These are phyloP conservation scores for Montipora cactus DNA, from an alignment of 64 coral and sea anemone species.

Conservation along the genomic window DNA sequence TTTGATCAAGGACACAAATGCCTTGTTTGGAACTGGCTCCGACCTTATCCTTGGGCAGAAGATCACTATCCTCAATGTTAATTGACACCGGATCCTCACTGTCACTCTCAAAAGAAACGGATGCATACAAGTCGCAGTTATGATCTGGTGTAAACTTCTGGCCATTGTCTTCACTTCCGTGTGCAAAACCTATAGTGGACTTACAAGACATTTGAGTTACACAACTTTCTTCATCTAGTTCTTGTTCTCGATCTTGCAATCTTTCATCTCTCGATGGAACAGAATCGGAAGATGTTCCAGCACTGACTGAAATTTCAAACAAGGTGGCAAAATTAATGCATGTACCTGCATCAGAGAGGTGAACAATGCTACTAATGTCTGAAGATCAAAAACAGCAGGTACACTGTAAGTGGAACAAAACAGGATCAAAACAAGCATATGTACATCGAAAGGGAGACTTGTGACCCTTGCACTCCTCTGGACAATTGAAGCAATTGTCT, in stretches of 20 bases:
- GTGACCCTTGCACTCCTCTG: too few species aligned
- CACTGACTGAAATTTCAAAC: not conserved
- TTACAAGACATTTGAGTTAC: not conserved
- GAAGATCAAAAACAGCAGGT: too few species aligned
- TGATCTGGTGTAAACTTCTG: not conserved
- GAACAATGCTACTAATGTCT: not conserved
- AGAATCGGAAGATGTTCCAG: not conserved
- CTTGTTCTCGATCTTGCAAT: not conserved
- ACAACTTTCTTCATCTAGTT: not conserved
- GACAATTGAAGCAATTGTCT: too few species aligned
- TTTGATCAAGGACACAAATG: not conserved
- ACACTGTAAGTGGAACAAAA: too few species aligned
- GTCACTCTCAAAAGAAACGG: not conserved
- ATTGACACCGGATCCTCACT: not conserved
- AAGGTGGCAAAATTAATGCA: not conserved
- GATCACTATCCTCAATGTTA: not conserved
- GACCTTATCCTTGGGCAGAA: not conserved
- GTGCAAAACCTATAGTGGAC: not conserved
- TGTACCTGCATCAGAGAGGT: too few species aligned
- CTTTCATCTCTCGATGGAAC: not conserved
- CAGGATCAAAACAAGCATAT: too few species aligned
- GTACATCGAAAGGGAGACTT: too few species aligned
- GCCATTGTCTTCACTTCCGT: not conserved
- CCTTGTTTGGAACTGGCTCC: not conserved
- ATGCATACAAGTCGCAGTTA: too few species aligned